Base-by-base conservation (phyloP, 2,888 invertebrate species). In the Trypoxylon attenuatum region DNA sequence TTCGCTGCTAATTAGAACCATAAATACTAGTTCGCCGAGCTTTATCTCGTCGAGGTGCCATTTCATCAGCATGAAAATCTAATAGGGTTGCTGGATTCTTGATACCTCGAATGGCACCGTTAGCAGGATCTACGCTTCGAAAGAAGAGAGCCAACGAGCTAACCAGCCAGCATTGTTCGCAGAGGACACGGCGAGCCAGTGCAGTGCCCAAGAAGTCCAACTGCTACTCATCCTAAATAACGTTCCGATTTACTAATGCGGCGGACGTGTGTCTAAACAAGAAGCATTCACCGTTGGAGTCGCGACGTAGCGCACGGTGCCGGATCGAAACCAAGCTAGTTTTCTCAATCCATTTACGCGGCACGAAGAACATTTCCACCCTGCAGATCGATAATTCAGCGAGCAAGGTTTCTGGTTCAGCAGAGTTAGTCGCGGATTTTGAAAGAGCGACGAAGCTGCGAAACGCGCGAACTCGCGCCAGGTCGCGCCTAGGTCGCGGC, bases 331-430 rank as follows among this genome's bases (percentile, higher is more conserved):
- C 47, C 52, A 16, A 62, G 45, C 23, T 45, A 56, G 45, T 64
- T 55, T 38, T 56, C 50, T 52, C 56, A 56, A 69, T 51, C 59
- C 69, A 50, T 69, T 63, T 69, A 69, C 49, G 43, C 25, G 19
- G 42, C 18, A 22, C 22, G 8, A 21, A 13, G 10, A 58, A 57
- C 55, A 10, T 22, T 21, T 16, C 46, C 45, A 19, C 23, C 29
- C 42, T 47, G 5, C 13, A 33, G 65, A 65, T 69, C 69, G 65
- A 69, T 69, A 60, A 43, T 54, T 38, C 70, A 38, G 18, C 54
- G 49, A 49, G 43, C 47, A 27, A 42, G 43, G 43, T 49, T 61
- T 69, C 54, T 54, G 60, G 45, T 47, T 49, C 65, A 54, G 41
- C 42, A 43, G 58, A 68, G 41, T 43, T 39, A 49, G 21, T 39